Evolutionary conservation across 2,113 vertebrate genomes (phyloP).

Genomic region (Indicator maculatus): DNA sequence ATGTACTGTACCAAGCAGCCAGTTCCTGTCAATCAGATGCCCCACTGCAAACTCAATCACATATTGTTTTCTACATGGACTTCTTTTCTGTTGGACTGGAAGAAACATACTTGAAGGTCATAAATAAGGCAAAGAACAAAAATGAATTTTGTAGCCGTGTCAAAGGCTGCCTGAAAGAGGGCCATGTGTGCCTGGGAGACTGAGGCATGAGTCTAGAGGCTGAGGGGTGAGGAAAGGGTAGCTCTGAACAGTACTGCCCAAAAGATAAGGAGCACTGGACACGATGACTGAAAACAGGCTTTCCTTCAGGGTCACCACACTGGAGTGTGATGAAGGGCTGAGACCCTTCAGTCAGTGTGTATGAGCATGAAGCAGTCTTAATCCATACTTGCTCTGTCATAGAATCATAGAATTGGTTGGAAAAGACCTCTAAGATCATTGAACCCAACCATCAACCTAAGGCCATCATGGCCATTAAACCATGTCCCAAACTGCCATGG

Average conservation of each 20-base stretch:
- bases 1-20: slow-evolving; percentile 60
- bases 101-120: not conserved
- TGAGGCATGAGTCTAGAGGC: fast-evolving
- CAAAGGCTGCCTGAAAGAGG: not conserved
- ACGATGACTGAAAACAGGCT: not conserved
- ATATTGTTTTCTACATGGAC: not conserved
- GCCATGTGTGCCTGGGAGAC: not conserved
- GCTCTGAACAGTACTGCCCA: not conserved
- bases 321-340: not conserved
- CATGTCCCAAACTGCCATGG: too few species aligned
- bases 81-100: slow-evolving; percentile 26
- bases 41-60: not conserved
- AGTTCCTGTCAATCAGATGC: slow-evolving; percentile 59
- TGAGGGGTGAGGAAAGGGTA: not conserved
- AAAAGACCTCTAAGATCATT: too few species aligned
- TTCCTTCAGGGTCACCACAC: not conserved
- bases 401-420: too few species aligned
- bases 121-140: slow-evolving; percentile 36
- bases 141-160: not conserved
- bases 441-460: too few species aligned
- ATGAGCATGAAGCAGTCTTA: not conserved
- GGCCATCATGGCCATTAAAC: too few species aligned
- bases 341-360: not conserved
- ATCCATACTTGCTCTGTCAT: not conserved
- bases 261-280: not conserved